These are phyloP conservation scores for Anabacerthia variegaticeps DNA, from an alignment of 2,797 vertebrate genomes.

Conservation along the genomic window DNA sequence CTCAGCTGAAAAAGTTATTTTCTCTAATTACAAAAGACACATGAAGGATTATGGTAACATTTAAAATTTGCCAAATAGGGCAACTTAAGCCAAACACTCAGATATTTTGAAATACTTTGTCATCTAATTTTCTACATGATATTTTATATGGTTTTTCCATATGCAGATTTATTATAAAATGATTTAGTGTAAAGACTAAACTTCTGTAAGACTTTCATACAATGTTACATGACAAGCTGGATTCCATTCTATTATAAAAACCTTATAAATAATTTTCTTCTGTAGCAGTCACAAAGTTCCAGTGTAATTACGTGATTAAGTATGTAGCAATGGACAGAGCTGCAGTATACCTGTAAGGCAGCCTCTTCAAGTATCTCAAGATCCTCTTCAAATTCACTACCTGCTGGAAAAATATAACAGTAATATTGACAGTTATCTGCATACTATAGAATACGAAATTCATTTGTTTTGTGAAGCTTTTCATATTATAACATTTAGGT, in stretches of 20 bases:
- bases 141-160: background rate
- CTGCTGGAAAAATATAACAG: slow-evolving; percentile 72
- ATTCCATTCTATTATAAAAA: background rate
- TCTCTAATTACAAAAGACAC: background rate
- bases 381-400: slow-evolving; percentile 96
- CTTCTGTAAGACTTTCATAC: background rate
- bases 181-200: background rate
- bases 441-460: background rate
- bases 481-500: background rate
- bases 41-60: background rate
- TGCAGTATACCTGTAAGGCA: slow-evolving; percentile 88
- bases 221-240: background rate
- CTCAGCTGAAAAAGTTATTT: background rate
- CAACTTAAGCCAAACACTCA: background rate
- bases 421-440: background rate
- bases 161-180: background rate
- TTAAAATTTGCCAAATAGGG: background rate
- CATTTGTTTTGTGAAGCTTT: background rate
- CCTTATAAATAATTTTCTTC: background rate
- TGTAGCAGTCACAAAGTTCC: background rate
- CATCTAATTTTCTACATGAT: background rate
- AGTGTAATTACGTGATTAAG: background rate
- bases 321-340: background rate
- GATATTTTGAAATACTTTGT: background rate
- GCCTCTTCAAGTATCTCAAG: slow-evolving; percentile 98